Base-by-base conservation (phyloP, 53 echinoderm and acorn worm species). In the Echinarachnius parma region DNA sequence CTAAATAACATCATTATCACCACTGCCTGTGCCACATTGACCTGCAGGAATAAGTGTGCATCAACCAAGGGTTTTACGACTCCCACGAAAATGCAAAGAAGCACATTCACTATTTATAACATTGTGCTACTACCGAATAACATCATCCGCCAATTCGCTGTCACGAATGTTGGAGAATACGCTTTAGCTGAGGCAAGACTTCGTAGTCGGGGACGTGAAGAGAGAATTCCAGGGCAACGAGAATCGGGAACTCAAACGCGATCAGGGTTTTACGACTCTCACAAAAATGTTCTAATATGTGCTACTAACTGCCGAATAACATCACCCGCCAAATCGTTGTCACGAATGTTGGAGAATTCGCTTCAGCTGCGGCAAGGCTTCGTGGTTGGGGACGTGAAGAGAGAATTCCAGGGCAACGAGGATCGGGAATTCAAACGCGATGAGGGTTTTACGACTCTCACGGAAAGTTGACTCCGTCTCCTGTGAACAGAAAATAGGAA, bases 391-490 rank as follows among this genome's bases (percentile, higher is more conserved):
- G 18, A 91, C 78, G 34, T 96, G 96, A 22, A 96, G 82, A 16
- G 91, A 80, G 70, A 96, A 96, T 50, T 96, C 87, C 34, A 96
- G 68, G 5, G 96, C 96, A 2, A 96, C 96, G 34, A 96, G 62
- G 47, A 90, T 84, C 7, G 90, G 96, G 33, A 96, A 96, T 80
- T 96, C 96, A 53, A 92, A 80, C 9, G 84, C 79, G 39, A 88
- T 82, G 8, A 96, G 79, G 22, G 91, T 91, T 72, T 96, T 96
- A 1, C 83, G 79, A n/a, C 79, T 96, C 72, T 87, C 96, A 28
- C 96, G 91, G 64, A 96, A 96, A 58, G 85, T 87, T 27, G 91
- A 88, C 53, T 96, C 96, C 48, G 88, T 79, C 75, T 96, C 96
- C 93, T 93, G 82, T 3, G 55, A 57, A 59, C n/a, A n/a, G n/a